phyloP scores from a whole-genome alignment of 1,140 invertebrate genomes.

The Drosophila ogumai region DNA sequence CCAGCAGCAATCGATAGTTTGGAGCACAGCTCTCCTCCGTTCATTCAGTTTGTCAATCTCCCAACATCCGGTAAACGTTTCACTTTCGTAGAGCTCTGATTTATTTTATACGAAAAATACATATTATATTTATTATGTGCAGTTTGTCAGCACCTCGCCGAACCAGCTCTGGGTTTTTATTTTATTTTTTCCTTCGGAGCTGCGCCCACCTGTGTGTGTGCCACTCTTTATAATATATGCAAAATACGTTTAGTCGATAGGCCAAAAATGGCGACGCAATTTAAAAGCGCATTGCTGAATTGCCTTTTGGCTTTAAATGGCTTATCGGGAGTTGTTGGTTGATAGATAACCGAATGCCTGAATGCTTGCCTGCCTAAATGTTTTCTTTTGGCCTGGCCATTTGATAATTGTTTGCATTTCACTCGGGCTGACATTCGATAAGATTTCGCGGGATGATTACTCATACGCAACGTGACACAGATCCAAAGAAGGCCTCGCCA shows the following conservation, averaged over 20 bases:
- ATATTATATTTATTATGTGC: conserved; percentile 80
- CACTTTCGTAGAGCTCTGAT: conserved; percentile 74
- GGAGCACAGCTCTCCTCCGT: conserved; percentile 20
- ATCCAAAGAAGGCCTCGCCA: conserved; percentile 11
- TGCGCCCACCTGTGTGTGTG: conserved; percentile 76
- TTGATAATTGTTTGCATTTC: conserved; percentile 59
- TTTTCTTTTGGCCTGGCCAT: conserved; percentile 49
- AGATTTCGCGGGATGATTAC: conserved; percentile 51
- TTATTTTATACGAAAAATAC: conserved; percentile 74
- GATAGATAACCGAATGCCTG: conserved; percentile 48
- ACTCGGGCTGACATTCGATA: conserved; percentile 52
- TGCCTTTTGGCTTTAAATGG: conserved; percentile 58
- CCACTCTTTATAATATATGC: conserved; percentile 38
- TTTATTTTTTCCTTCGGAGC: conserved; percentile 24
- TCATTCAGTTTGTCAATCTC: conserved; percentile 71
- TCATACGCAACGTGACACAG: conserved; percentile 48
- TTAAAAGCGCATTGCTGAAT: conserved; percentile 73
- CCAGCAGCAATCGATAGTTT: conserved; percentile 70
- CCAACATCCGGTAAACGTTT: conserved; percentile 79
- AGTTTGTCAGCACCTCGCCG: conserved; percentile 71
- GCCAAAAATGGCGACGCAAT: conserved; percentile 73
- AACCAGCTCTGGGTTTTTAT: conserved; percentile 19
- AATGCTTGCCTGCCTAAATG: conserved; percentile 49
- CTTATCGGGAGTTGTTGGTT: conserved; percentile 61
- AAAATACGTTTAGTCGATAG: conserved; percentile 45